Evolutionary conservation across 2,113 vertebrate species (phyloP).

Genomic region (Oenanthe melanoleuca): DNA sequence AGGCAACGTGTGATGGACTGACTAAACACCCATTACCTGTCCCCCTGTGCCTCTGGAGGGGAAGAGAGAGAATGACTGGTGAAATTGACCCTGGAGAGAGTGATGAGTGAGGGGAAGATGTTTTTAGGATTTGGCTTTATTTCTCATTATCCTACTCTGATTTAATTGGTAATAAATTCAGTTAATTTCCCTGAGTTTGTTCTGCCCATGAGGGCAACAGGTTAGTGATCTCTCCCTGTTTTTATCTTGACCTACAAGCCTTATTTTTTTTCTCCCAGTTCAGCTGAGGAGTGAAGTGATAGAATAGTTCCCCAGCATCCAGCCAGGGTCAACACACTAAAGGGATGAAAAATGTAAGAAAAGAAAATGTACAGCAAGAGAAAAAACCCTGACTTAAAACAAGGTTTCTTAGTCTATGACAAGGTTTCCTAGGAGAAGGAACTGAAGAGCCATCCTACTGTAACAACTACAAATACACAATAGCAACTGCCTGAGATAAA

Average conservation of each 20-base stretch:
- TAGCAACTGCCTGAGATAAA: not conserved
- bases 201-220: fast-evolving
- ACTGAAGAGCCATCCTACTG: not conserved
- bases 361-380: not conserved
- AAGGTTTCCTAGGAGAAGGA: not conserved
- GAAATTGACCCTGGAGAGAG: not conserved
- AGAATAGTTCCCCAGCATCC: not conserved
- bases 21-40: not conserved
- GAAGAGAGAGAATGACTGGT: not conserved
- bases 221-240: not conserved
- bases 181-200: not conserved
- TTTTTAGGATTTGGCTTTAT: not conserved
- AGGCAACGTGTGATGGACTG: not conserved
- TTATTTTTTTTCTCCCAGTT: not conserved
- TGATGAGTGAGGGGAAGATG: not conserved
- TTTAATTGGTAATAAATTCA: not conserved
- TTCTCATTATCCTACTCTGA: not conserved
- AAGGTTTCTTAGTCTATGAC: not conserved
- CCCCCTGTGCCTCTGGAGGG: not conserved
- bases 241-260: fast-evolving
- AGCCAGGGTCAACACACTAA: not conserved
- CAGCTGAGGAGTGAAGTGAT: not conserved
- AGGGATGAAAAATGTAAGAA: not conserved
- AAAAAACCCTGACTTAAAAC: not conserved
- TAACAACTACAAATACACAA: not conserved